Percentiles rank a stretch among this genome's conserved stretches.
Conservation (phyloP, 2,797 vertebrate species). For the Phylloscopus collybita region DNA sequence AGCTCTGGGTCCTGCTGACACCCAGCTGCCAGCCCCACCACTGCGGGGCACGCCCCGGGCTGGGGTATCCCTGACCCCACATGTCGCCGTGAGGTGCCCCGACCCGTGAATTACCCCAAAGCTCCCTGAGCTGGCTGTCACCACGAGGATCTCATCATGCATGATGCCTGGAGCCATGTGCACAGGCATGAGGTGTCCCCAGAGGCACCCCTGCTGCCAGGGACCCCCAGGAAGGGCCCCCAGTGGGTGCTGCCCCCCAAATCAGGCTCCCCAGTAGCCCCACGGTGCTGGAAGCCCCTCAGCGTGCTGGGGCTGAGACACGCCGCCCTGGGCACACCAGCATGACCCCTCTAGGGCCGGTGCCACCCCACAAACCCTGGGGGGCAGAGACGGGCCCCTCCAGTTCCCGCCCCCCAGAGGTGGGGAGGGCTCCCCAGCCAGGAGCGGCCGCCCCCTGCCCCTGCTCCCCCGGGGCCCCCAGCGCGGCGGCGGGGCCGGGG, state of each 20-base stretch:
- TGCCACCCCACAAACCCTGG: not conserved
- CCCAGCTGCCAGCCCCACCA: not conserved
- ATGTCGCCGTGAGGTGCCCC: accelerated
- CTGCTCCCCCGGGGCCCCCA: not conserved
- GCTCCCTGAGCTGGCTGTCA: not conserved
- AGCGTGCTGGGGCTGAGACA: not conserved
- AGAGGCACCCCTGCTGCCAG: not conserved
- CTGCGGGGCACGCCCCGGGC: not conserved
- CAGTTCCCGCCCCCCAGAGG: not conserved
- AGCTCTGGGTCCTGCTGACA: not conserved
- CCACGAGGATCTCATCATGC: not conserved
- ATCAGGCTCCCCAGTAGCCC: not conserved
- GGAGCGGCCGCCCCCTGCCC: not conserved
- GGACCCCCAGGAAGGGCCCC: too few relatives aligned
- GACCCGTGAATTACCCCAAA: not conserved
- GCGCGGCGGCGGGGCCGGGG: not conserved
- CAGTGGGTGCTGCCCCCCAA: not conserved
- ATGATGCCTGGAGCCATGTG: too few relatives aligned
- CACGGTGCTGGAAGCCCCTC: not conserved
- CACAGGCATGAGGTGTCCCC: not conserved
- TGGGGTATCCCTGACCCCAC: not conserved
- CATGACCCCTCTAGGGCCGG: not conserved
- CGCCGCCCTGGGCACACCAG: not conserved
- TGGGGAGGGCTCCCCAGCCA: accelerated
- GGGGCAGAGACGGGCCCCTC: not conserved